Base-by-base conservation (phyloP, 2,888 invertebrate genomes). In the Caenorhabditis sp. region DNA sequence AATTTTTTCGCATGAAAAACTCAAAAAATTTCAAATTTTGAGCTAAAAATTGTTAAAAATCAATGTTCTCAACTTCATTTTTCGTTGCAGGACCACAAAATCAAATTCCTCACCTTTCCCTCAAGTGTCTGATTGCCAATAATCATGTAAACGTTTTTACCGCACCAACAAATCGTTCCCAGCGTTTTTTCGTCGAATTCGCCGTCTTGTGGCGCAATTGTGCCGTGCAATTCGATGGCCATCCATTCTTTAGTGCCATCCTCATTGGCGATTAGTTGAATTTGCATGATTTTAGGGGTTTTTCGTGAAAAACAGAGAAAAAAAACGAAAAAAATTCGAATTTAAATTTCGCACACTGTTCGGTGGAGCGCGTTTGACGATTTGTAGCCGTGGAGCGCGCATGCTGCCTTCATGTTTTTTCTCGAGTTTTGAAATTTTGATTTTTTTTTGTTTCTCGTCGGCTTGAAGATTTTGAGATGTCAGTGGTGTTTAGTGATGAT, bases 221-320 rank as follows among this genome's bases (percentile, higher is more conserved):
- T 61, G 12, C 84, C 84, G 60, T 82, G 83, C 65, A 83, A 24
- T 43, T 84, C 84, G 21, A 84, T 68, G 14, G 76, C 55, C 74
- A 83, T 79, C 83, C 82, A 83, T 76, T 84, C 84, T 26, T 79
- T 67, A n/a, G 69, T 27, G 19, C 82, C 83, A 17, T 71, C 63
- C 14, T 5, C 43, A 14, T 43, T 43, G 14, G 43, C 14, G 43
- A 43, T 14, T 43, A 43, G 43, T 43, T 43, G 43, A 43, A 43
- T 43, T 43, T 43, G 43, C 50, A 54, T 68, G 68, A 64, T 66
- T 66, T 66, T 26, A 21, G 26, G 4, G 17, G 10, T 27, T 27
- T 55, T 55, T 55, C 26, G 1, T n/a, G 2, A 23, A 51, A 51
- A 51, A 51, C 1, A 23, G 21, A 51, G 12, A 51, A 6, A 19